Percentiles rank a stretch among this genome's conserved stretches.
Conservation (phyloP, 2,888 invertebrate genomes). For the Loripinus fragilis region DNA sequence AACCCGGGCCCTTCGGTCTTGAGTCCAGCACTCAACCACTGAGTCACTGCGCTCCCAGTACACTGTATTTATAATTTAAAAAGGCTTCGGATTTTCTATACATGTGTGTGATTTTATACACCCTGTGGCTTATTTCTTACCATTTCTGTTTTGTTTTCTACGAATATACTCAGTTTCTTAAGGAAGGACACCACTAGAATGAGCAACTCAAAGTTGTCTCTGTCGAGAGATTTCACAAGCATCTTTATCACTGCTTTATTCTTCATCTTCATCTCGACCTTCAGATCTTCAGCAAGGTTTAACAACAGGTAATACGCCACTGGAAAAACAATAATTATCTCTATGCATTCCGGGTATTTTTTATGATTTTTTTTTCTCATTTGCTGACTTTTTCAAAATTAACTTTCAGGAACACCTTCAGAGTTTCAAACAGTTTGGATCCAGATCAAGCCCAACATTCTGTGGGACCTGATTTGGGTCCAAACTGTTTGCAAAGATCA, state of each 20-base stretch:
- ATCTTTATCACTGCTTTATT: conserved; percentile 95
- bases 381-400: too few species aligned
- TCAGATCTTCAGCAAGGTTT: conserved; percentile 97
- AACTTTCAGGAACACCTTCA: too few species aligned
- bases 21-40: too few species aligned
- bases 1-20: too few species aligned
- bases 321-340: too few species aligned
- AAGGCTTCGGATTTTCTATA: too few species aligned
- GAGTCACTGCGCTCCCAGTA: too few species aligned
- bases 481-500: not conserved
- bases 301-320: conserved; percentile 96
- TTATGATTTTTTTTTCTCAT: too few species aligned
- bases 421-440: not conserved
- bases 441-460: not conserved
- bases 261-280: conserved; percentile 98
- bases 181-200: conserved; percentile 96
- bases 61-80: too few species aligned
- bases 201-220: conserved; percentile 94
- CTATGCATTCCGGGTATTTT: too few species aligned
- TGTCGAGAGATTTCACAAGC: conserved; percentile 93
- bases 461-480: not conserved
- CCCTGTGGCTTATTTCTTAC: conserved; percentile 84
- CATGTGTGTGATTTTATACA: too few species aligned
- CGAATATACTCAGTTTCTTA: conserved; percentile 96
- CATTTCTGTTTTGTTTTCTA: conserved; percentile 97